These are phyloP conservation scores for Chrysina gloriosa DNA, from an alignment of 2,888 invertebrate species.

Conservation along the genomic window DNA sequence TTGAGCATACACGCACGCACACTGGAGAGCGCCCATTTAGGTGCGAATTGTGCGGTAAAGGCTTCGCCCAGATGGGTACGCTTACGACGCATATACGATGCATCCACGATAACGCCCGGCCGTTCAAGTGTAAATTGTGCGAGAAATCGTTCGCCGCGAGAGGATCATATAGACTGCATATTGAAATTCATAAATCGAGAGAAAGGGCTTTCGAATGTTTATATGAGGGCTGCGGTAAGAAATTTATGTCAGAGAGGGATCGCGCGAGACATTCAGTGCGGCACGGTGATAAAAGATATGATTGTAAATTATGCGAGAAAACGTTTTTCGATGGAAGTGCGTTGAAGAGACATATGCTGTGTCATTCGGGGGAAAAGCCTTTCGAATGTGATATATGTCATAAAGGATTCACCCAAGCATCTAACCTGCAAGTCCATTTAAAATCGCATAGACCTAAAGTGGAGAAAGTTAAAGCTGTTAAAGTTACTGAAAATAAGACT, in stretches of 20 bases:
- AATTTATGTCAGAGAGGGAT: not conserved
- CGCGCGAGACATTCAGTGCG: constrained; percentile 9
- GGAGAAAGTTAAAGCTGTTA: not conserved
- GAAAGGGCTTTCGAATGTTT: constrained; percentile 36
- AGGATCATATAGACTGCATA: constrained; percentile 17
- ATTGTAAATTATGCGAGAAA: constrained; percentile 44
- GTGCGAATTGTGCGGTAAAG: constrained; percentile 21
- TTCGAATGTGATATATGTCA: constrained; percentile 45
- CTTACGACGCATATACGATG: constrained; percentile 17
- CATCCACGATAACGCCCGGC: not conserved
- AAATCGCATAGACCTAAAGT: constrained; percentile 4
- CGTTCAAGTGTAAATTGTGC: constrained; percentile 28
- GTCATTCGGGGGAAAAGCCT: constrained; percentile 47
- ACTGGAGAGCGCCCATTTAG: constrained; percentile 1
- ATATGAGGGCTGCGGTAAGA: constrained; percentile 25
- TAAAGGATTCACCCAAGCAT: constrained; percentile 47
- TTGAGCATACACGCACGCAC: constrained; percentile 4
- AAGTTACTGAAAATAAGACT: not conserved
- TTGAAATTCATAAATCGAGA: not conserved
- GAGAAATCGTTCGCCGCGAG: constrained; percentile 42
- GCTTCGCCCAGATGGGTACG: not conserved
- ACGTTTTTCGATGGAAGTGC: constrained; percentile 46
- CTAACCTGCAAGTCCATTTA: constrained; percentile 47
- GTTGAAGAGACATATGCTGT: constrained; percentile 45
- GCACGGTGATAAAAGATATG: constrained; percentile 18